These are phyloP conservation scores for Zingel zingel DNA, from an alignment of 2,113 vertebrate genomes.

Conservation along the genomic window DNA sequence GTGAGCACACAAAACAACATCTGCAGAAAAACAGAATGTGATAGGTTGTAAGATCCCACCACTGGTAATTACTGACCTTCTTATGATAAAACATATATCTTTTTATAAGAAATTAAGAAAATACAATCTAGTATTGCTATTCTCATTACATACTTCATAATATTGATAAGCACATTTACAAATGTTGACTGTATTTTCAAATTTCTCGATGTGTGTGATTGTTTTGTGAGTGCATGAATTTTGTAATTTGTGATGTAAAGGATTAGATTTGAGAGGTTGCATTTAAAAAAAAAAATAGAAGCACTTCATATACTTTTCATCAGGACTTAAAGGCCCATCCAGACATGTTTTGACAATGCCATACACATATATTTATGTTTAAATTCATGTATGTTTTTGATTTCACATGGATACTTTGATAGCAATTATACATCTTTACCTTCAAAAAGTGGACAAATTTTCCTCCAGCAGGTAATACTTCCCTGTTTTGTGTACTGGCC, in stretches of 20 bases:
- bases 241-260: background rate
- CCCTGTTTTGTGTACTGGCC: slow-evolving; percentile 87
- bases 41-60: background rate
- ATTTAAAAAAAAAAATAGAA: background rate
- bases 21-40: background rate
- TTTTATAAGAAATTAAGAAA: background rate
- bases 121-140: background rate
- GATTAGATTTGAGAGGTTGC: background rate
- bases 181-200: background rate
- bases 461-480: slow-evolving; percentile 85
- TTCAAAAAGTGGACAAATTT: slow-evolving; percentile 87
- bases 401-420: background rate
- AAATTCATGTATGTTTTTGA: background rate
- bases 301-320: background rate
- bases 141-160: background rate
- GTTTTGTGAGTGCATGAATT: background rate
- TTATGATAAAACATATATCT: background rate
- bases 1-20: background rate
- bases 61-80: background rate
- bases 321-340: background rate
- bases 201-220: background rate
- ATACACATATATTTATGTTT: background rate
- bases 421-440: slow-evolving; percentile 71
- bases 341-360: background rate
- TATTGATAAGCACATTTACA: background rate